Evolutionary conservation across 2,888 invertebrate species (phyloP), one percentile per base, ranked within the genome.

Genomic region (Prenolepis imparis): DNA sequence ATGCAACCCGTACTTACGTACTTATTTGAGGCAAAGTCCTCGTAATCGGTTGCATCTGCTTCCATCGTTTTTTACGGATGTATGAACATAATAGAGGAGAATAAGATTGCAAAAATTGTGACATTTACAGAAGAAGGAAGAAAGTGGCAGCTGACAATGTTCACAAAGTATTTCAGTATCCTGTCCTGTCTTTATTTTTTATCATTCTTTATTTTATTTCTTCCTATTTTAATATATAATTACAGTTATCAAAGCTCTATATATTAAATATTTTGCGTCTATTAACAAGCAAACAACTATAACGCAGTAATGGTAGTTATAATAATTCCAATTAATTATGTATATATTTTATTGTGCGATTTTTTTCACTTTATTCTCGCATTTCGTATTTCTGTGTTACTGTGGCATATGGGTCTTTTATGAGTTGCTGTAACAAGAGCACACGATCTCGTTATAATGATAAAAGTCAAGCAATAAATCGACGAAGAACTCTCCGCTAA

Each of bases 391-490:
- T 73, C 41, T 44, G 32, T 11, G 61, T 74, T 61, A 39, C 12
- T 15, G 61, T n/a, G 11, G 12, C n/a, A 59, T 72, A 24, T 11
- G 4, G 39, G 3, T 3, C n/a, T 39, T 15, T 57, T 57, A 9
- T 39, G 24, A 11, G 2, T 24, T 21, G 18, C 4, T 4, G 12
- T 73, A 21, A 63, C 48, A 44, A 63, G 36, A 63, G 11, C 36
- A 3, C 59, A 32, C 48, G 44, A 4, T 63, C 61, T 74, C 61
- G 48, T 75, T 75, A 75, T 6, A 63, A 48, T 74, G 63, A 74
- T 74, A 63, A 74, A 74, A 75, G 12, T 52, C 21, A 18, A 64
- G 21, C 36, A 21, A 75, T 75, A 75, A 75, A 75, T 64, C 63
- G 74, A 48, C 61, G 32, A 74, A 63, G 11, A 36, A 74, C 48